Evolutionary conservation across 2,888 invertebrate species (phyloP).

Genomic region (Cyclophora albipunctata): DNA sequence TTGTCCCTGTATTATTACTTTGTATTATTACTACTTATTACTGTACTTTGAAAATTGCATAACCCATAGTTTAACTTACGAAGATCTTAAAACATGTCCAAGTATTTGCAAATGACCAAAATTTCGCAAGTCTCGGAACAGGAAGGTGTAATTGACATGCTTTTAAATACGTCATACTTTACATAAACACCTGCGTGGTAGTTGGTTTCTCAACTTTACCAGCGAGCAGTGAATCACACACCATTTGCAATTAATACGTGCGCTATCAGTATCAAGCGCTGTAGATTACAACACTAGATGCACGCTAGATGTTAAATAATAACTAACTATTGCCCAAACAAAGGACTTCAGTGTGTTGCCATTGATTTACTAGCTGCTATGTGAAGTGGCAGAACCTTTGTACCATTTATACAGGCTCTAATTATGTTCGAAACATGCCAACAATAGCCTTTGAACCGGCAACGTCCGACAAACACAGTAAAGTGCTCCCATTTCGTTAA

Average conservation of each 20-base stretch:
- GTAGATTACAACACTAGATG: constrained; percentile 24
- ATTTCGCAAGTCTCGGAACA: too few species aligned
- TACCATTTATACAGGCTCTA: constrained; percentile 33
- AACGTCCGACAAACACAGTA: constrained; percentile 23
- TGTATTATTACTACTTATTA: too few species aligned
- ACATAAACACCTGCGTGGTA: constrained; percentile 19
- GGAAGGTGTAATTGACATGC: too few species aligned
- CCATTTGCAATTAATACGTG: constrained; percentile 17
- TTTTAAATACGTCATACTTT: constrained; percentile 19
- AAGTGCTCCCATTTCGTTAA: constrained; percentile 33
- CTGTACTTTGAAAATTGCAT: too few species aligned
- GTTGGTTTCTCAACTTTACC: constrained; percentile 3
- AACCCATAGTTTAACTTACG: too few species aligned
- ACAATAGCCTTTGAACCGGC: constrained; percentile 24
- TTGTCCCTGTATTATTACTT: too few species aligned
- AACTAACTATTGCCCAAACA: too few species aligned
- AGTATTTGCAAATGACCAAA: too few species aligned
- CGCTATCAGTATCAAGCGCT: constrained; percentile 25
- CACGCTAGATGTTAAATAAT: constrained; percentile 8
- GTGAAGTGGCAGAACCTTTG: constrained; percentile 39
- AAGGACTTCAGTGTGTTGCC: too few species aligned
- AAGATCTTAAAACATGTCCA: too few species aligned
- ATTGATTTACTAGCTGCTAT: constrained; percentile 12
- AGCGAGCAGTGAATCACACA: constrained; percentile 28
- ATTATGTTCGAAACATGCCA: constrained; percentile 37